A percentile compares a stretch with the other conserved stretches of the same genome.
Evolutionary conservation across 2,113 vertebrate genomes (phyloP).

Genomic region (Cyanocitta stelleri): DNA sequence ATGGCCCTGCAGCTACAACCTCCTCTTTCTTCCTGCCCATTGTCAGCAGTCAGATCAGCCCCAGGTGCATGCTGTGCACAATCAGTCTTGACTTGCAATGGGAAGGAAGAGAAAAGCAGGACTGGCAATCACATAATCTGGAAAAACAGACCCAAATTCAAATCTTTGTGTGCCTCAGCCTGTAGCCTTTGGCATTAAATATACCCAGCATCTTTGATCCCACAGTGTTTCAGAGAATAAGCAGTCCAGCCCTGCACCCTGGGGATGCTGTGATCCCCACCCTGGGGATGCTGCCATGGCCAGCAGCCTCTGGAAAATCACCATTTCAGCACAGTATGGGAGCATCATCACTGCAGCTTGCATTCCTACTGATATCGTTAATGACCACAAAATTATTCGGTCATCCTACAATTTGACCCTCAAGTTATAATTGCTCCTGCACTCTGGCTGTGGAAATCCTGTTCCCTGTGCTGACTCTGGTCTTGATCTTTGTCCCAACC

Average conservation of each 20-base stretch:
- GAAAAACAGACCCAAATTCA: background rate
- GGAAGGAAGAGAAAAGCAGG: background rate
- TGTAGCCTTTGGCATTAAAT: background rate
- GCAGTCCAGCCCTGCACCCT: background rate
- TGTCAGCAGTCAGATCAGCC: background rate
- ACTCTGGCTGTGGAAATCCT: background rate
- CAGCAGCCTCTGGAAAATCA: background rate
- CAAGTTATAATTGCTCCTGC: background rate
- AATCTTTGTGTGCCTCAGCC: background rate
- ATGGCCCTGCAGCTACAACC: fast-evolving
- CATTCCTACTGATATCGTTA: background rate
- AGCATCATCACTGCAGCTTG: background rate
- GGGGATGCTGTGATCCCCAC: background rate
- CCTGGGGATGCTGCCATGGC: background rate
- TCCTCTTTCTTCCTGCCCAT: background rate
- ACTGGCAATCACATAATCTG: background rate
- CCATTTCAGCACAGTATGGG: background rate
- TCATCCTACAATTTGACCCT: background rate
- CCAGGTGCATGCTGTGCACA: background rate
- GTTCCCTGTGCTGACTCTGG: background rate
- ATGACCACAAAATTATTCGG: background rate
- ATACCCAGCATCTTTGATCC: background rate
- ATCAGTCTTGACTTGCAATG: background rate
- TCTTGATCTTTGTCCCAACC: background rate
- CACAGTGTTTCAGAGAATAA: background rate